A percentile compares a stretch with the other conserved stretches of the same genome.
Conservation (phyloP, 2,888 invertebrate genomes). For the Palloptera scutellata region DNA sequence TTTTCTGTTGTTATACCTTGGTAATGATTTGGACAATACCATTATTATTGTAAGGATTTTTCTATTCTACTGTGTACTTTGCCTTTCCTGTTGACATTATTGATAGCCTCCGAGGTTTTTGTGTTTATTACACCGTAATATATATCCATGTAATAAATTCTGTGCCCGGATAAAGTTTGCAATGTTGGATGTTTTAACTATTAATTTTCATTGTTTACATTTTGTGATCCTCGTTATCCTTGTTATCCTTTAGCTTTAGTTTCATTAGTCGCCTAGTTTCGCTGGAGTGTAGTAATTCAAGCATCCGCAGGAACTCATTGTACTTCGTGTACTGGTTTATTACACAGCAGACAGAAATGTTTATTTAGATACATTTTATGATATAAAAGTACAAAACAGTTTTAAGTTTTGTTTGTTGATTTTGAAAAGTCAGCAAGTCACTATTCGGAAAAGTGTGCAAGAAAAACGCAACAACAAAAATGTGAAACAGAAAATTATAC, state of each 20-base stretch:
- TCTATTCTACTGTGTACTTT: neutral
- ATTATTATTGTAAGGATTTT: conserved; percentile 21
- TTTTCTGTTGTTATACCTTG: neutral
- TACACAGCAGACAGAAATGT: no score
- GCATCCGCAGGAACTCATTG: no score
- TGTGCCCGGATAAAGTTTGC: conserved; percentile 15
- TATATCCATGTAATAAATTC: conserved; percentile 22
- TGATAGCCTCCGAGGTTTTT: conserved; percentile 25
- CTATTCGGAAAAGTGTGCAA: no score
- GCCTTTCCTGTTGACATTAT: conserved; percentile 26
- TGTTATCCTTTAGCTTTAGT: neutral
- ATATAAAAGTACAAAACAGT: no score
- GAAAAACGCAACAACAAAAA: no score
- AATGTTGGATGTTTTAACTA: conserved; percentile 17
- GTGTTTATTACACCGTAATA: conserved; percentile 2
- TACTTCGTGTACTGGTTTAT: no score
- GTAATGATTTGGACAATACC: conserved; percentile 28
- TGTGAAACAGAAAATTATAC: no score
- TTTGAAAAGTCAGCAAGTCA: no score
- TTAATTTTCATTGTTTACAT: conserved; percentile 29
- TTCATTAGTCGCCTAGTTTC: neutral
- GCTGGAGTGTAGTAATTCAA: no score
- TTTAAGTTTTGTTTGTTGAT: no score
- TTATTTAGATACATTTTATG: no score
- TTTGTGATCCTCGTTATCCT: conserved; percentile 25